phyloP scores from a whole-genome alignment of 2,888 invertebrate genomes.

The Allolobophora icterica region DNA sequence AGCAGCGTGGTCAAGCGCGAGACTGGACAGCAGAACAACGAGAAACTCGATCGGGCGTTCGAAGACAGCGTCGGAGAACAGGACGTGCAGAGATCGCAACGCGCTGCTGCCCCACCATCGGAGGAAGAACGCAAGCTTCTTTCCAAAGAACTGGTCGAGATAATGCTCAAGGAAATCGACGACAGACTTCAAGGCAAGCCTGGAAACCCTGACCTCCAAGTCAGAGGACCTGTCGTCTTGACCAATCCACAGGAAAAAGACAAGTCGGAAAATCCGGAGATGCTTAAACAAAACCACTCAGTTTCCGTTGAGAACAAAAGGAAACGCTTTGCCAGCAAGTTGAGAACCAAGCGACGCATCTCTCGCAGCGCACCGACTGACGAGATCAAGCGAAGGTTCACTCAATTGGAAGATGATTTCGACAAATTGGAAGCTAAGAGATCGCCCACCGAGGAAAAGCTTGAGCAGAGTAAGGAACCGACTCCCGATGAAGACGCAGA shows the following conservation, averaged over 20 bases:
- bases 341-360: background rate
- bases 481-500: background rate
- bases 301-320: background rate
- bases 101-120: background rate
- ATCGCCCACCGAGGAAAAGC: background rate
- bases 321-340: background rate
- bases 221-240: background rate
- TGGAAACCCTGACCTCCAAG: background rate
- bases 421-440: background rate
- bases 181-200: background rate
- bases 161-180: background rate
- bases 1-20: background rate
- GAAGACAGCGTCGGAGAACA: background rate
- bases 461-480: background rate
- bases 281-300: background rate
- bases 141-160: slow-evolving; percentile 22
- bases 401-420: background rate
- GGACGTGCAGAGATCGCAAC: background rate
- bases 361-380: background rate
- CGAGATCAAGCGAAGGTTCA: background rate
- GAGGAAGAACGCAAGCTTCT: background rate
- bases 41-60: background rate
- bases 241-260: background rate
- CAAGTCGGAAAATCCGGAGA: background rate
- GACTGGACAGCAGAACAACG: background rate